phyloP scores from a whole-genome alignment of 2,888 invertebrate species.

The Drosophila neonasuta region DNA sequence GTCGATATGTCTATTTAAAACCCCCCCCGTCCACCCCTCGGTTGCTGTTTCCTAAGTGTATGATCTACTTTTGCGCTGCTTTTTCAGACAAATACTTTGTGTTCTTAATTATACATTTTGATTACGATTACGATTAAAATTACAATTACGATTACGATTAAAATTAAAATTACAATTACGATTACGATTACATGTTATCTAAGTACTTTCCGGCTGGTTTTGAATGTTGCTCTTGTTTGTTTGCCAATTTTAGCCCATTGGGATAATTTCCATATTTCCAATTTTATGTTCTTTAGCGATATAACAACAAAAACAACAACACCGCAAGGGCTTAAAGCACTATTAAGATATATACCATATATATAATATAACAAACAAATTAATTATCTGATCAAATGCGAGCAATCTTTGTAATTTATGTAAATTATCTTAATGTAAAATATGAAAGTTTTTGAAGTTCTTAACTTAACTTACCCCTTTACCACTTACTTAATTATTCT shows the following conservation, averaged over 20 bases:
- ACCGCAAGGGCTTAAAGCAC: constrained; percentile 67
- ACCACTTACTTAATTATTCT: constrained; percentile 36
- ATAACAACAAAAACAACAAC: constrained; percentile 75
- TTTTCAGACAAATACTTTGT: constrained; percentile 25
- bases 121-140: constrained; percentile 7
- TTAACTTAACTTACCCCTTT: constrained; percentile 6
- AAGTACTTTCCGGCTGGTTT: constrained; percentile 54
- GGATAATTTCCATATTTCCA: constrained; percentile 27
- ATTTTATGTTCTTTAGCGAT: constrained; percentile 55
- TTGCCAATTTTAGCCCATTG: constrained; percentile 63
- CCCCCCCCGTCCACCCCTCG: constrained; percentile 11
- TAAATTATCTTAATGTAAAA: constrained; percentile 63
- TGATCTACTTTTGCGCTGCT: constrained; percentile 36
- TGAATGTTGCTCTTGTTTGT: constrained; percentile 73
- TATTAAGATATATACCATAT: constrained; percentile 4
- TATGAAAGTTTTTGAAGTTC: constrained; percentile 48
- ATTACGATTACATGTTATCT: constrained; percentile 26
- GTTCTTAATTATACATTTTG: constrained; percentile 14
- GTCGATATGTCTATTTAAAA: background rate
- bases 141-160: constrained; percentile 7
- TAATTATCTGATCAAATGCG: constrained; percentile 14
- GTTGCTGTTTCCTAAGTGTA: constrained; percentile 29
- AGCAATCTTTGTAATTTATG: constrained; percentile 59
- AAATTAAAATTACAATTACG: background rate
- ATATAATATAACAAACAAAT: background rate